Conservation (phyloP, 2,113 vertebrate genomes). For the Peromyscus polionotus region DNA sequence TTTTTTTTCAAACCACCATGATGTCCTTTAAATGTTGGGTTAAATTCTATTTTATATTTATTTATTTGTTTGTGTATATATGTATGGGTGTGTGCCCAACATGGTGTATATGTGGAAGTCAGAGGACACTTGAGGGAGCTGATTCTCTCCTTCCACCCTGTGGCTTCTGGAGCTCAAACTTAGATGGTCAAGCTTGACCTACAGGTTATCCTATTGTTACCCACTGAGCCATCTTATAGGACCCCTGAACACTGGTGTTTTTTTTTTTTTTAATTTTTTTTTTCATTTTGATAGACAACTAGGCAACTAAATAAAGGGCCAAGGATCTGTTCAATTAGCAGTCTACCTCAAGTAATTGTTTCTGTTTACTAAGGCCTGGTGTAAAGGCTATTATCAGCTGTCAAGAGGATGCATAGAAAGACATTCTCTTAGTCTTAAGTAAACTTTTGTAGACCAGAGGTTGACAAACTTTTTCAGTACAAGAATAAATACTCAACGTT, state of each 20-base stretch:
- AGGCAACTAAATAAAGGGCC: conserved; percentile 3
- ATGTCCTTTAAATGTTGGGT: conserved; percentile 18
- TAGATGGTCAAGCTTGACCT: neutral
- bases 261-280: neutral
- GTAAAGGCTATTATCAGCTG: neutral
- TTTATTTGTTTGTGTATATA: neutral
- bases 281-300: neutral
- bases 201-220: neutral
- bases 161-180: too few species aligned
- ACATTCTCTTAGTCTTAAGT: neutral
- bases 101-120: neutral
- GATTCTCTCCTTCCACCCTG: neutral
- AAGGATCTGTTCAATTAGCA: neutral
- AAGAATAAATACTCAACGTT: neutral
- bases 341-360: conserved; percentile 42
- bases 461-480: conserved; percentile 27
- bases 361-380: conserved; percentile 36
- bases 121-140: neutral
- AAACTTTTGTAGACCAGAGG: conserved; percentile 8
- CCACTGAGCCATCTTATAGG: neutral
- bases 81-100: neutral
- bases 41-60: neutral
- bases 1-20: too few species aligned
- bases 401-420: neutral
- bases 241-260: neutral